phyloP scores from a whole-genome alignment of 2,797 vertebrate species.

The Okamejei kenojei region DNA sequence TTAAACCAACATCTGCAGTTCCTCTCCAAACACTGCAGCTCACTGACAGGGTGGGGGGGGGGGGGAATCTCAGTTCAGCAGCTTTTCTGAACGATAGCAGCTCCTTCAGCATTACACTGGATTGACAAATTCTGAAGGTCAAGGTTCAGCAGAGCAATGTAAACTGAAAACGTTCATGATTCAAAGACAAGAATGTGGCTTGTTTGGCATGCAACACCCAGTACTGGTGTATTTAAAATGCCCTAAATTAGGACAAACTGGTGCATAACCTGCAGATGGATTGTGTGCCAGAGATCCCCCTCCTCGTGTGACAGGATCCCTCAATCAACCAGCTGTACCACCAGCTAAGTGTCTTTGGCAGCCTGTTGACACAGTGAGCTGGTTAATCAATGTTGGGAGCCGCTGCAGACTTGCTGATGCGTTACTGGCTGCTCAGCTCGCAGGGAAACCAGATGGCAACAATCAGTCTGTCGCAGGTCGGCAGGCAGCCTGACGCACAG shows the following conservation, averaged over 20 bases:
- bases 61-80: too few species aligned
- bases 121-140: too few species aligned
- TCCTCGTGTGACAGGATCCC: background rate
- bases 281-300: background rate
- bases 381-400: conserved; percentile 6
- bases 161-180: too few species aligned
- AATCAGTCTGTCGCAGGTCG: conserved; percentile 12
- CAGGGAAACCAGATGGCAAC: conserved; percentile 3
- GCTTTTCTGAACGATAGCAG: too few species aligned
- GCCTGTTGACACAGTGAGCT: background rate
- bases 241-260: background rate
- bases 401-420: background rate
- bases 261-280: background rate
- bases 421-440: background rate
- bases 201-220: too few species aligned
- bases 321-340: background rate
- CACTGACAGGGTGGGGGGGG: too few species aligned
- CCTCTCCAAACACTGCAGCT: too few species aligned
- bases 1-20: too few species aligned
- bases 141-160: too few species aligned
- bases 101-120: too few species aligned
- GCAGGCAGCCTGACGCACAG: background rate
- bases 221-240: background rate
- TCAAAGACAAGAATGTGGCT: too few species aligned
- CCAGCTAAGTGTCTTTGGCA: background rate